Base-by-base conservation (phyloP, 2,888 invertebrate genomes). In the Carcina quercana region DNA sequence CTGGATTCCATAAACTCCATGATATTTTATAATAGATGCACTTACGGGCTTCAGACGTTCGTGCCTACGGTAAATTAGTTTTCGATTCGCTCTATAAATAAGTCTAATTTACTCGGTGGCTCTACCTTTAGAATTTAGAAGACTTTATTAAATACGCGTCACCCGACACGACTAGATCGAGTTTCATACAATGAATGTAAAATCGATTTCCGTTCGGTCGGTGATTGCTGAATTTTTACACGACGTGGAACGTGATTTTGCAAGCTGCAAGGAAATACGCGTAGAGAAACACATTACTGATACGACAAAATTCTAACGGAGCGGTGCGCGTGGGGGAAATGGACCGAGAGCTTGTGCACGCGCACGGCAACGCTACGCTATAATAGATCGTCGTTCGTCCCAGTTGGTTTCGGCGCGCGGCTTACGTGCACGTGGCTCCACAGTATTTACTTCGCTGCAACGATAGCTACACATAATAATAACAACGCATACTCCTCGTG, bases 401-500 rank as follows among this genome's bases (percentile, higher is more conserved):
- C 82, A 83, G 82, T 83, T 73, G 69, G 71, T 70, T 78, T 75
- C 79, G 79, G 74, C 72, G 75, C 80, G 79, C 60, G 71, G 80
- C 69, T 69, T 63, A n/a, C 55, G 80, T 58, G 65, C 74, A 79
- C 79, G 78, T 73, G 79, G 67, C 62, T 64, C 63, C 57, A 57
- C 56, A 42, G 60, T 53, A 62, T 59, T 68, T 61, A 42, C 28
- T 32, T 63, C 60, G 62, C 61, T 63, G 59, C 59, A 55, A 57
- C 55, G 43, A 39, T 14, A 31, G 13, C 34, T 38, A 42, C 31
- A 39, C 34, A 40, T 40, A 45, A 39, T 30, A 40, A 39, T 43
- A n/a, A n/a, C n/a, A n/a, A n/a, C n/a, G n/a, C n/a, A n/a, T n/a
- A 37, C 38, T 40, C 32, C 35, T 40, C 30, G 41, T 45, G 35